phyloP scores from a whole-genome alignment of 2,888 invertebrate species.

The Salticus scenicus region DNA sequence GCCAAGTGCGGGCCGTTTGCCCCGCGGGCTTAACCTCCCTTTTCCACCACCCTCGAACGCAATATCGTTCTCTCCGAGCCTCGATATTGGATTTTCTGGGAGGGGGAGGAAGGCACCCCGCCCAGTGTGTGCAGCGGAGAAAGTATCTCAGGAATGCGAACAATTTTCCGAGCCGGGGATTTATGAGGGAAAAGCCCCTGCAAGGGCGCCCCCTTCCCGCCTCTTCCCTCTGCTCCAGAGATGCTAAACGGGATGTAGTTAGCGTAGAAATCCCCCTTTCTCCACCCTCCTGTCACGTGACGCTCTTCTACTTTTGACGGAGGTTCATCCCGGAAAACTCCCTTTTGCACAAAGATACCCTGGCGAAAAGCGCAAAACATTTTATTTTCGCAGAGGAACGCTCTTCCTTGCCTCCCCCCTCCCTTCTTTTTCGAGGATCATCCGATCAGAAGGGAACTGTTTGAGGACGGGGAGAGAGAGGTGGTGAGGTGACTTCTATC shows the following conservation, averaged over 20 bases:
- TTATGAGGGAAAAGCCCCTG: slow-evolving; percentile 66
- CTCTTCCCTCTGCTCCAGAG: slow-evolving; percentile 33
- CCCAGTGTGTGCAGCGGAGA: slow-evolving; percentile 43
- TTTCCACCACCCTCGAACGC: slow-evolving; percentile 34
- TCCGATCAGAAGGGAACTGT: slow-evolving; percentile 33
- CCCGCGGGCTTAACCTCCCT: slow-evolving; percentile 59
- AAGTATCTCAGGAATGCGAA: slow-evolving; percentile 70
- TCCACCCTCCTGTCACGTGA: not conserved
- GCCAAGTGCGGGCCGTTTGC: slow-evolving; percentile 69
- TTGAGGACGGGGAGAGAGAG: too few relatives aligned
- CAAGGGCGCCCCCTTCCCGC: slow-evolving; percentile 12
- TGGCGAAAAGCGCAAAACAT: too few relatives aligned
- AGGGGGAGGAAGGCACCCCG: slow-evolving; percentile 28
- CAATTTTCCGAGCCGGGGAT: slow-evolving; percentile 70
- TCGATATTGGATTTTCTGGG: slow-evolving; percentile 70
- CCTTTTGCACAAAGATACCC: too few relatives aligned
- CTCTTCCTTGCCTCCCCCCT: too few relatives aligned
- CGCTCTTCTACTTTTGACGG: not conserved
- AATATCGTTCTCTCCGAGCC: slow-evolving; percentile 59
- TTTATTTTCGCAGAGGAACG: too few relatives aligned
- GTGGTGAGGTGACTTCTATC: too few relatives aligned
- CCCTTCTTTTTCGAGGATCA: slow-evolving; percentile 32
- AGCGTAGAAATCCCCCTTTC: slow-evolving; percentile 23
- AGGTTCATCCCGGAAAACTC: not conserved
- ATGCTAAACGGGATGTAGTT: slow-evolving; percentile 70